These are phyloP conservation scores for Sesia bembeciformis DNA, from an alignment of 2,888 invertebrate species.

Conservation along the genomic window DNA sequence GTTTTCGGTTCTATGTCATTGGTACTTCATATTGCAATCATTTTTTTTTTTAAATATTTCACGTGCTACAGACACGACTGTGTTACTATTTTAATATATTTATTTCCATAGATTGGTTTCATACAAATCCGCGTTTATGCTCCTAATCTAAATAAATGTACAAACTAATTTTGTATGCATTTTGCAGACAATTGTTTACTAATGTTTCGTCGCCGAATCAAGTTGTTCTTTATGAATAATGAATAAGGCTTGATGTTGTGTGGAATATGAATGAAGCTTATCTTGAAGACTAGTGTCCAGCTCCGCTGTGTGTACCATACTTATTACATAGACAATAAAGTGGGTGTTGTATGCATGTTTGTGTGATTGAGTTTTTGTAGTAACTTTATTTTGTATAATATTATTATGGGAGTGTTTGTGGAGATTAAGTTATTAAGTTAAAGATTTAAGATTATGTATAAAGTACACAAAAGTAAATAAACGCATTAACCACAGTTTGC, in stretches of 20 bases:
- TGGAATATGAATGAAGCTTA: conserved; percentile 33
- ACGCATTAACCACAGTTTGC: conserved; percentile 74
- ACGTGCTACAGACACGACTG: too few relatives aligned
- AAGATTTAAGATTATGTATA: not conserved
- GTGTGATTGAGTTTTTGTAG: not conserved
- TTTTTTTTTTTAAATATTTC: too few relatives aligned
- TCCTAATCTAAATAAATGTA: not conserved
- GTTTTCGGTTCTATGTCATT: too few relatives aligned
- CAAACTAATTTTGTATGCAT: conserved; percentile 10
- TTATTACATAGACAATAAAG: too few relatives aligned
- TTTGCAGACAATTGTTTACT: conserved; percentile 23
- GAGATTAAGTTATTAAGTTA: not conserved
- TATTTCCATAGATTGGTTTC: too few relatives aligned
- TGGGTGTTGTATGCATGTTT: too few relatives aligned
- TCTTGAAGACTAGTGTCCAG: too few relatives aligned
- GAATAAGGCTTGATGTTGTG: conserved; percentile 33
- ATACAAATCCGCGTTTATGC: too few relatives aligned
- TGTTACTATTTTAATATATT: too few relatives aligned
- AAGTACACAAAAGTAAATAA: conserved; percentile 22
- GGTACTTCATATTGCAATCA: too few relatives aligned
- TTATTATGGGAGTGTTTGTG: not conserved
- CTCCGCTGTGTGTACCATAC: too few relatives aligned
- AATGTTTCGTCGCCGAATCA: conserved; percentile 20
- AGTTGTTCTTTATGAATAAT: conserved; percentile 48
- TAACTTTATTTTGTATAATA: not conserved